Evolutionary conservation across 2,888 invertebrate genomes (phyloP).

Genomic region (Parascotia fuliginaria): DNA sequence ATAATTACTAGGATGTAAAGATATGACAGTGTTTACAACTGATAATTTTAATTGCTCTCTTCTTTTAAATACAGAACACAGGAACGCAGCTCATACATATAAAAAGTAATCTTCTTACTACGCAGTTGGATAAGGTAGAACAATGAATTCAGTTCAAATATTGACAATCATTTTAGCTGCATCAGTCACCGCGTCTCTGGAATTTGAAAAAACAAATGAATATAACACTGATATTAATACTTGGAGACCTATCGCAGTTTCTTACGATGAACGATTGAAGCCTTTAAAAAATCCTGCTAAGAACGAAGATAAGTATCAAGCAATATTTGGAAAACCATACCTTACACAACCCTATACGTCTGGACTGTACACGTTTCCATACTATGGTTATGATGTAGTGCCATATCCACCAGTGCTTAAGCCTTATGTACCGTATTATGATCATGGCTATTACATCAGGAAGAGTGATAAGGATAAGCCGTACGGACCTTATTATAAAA

Average conservation of each 20-base stretch:
- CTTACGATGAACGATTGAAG: conserved; percentile 51
- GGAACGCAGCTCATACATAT: neutral
- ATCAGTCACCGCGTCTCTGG: conserved; percentile 10
- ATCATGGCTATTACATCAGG: conserved; percentile 45
- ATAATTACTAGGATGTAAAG: conserved; percentile 26
- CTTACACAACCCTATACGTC: conserved; percentile 41
- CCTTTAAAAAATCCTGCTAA: conserved; percentile 51
- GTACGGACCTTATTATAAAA: conserved; percentile 38
- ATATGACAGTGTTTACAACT: conserved; percentile 24
- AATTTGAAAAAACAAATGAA: conserved; percentile 18
- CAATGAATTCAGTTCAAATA: conserved; percentile 24
- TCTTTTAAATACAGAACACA: conserved; percentile 19
- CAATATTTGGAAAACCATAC: conserved; percentile 42
- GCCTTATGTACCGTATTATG: conserved; percentile 41
- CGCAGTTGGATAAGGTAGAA: conserved; percentile 1
- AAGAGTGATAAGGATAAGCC: conserved; percentile 53
- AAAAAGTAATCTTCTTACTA: neutral
- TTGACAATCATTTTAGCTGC: conserved; percentile 20
- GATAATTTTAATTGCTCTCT: conserved; percentile 48
- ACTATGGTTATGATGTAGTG: conserved; percentile 45
- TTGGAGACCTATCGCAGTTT: conserved; percentile 50
- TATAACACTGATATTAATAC: conserved; percentile 29
- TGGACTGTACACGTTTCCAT: conserved; percentile 57
- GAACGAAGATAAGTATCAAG: conserved; percentile 52
- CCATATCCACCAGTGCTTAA: conserved; percentile 41